phyloP scores from a whole-genome alignment of 2,888 invertebrate genomes.

The Dinocampus coccinellae region DNA sequence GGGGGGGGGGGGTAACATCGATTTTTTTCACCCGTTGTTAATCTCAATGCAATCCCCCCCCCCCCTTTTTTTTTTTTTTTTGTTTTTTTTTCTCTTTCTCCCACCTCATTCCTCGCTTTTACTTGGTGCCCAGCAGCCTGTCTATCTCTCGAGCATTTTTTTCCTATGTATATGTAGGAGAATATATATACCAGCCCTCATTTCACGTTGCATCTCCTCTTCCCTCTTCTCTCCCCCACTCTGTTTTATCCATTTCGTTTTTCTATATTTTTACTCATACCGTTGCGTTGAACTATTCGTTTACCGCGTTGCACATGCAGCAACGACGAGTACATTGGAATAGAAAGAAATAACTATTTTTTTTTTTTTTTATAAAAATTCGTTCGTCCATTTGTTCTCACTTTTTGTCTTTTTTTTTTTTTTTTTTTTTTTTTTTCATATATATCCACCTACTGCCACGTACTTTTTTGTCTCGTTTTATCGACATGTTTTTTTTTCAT shows the following conservation, averaged over 20 bases:
- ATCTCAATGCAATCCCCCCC: constrained; percentile 63
- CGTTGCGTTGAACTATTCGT: constrained; percentile 25
- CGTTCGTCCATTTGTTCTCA: too few relatives aligned
- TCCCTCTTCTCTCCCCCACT: constrained; percentile 35
- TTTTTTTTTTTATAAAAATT: too few relatives aligned
- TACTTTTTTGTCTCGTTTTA: background rate
- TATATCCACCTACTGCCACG: background rate
- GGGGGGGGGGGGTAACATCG: constrained; percentile 59
- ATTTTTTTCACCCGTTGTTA: constrained; percentile 68
- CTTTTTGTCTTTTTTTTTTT: too few relatives aligned
- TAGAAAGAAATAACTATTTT: constrained; percentile 62
- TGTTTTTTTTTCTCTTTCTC: too few relatives aligned
- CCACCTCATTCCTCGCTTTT: too few relatives aligned
- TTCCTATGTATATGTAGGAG: constrained; percentile 16
- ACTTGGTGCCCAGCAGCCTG: too few relatives aligned
- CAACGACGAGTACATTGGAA: constrained; percentile 60
- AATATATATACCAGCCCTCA: constrained; percentile 14
- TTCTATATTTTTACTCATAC: constrained; percentile 53
- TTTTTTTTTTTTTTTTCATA: too few relatives aligned
- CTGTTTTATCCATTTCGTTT: constrained; percentile 8
- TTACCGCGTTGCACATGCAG: constrained; percentile 53
- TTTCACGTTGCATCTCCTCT: constrained; percentile 30
- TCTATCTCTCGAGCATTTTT: background rate
- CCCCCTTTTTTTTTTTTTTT: constrained; percentile 40
- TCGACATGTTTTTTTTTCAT: background rate